Percentiles rank a stretch among this genome's conserved stretches.
phyloP scores from a whole-genome alignment of 2,797 vertebrate species.

The Cryptoprocta ferox region DNA sequence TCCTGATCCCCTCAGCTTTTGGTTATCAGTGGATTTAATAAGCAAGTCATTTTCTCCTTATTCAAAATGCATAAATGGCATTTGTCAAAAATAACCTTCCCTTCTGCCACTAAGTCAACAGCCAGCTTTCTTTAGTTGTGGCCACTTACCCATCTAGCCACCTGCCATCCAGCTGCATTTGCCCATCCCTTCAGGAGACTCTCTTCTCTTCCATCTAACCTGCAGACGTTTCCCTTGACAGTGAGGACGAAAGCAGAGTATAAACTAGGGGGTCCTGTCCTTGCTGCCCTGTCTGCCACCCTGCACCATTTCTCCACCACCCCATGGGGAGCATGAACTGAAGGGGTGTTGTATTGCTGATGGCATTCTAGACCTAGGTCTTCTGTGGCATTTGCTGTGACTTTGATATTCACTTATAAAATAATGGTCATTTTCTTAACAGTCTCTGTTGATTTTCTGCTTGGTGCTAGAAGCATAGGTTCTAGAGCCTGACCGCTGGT shows the following conservation, averaged over 20 bases:
- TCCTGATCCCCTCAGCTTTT: conserved; percentile 16
- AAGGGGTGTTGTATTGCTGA: background rate
- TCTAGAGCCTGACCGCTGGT: background rate
- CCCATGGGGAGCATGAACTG: background rate
- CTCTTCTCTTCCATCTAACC: background rate
- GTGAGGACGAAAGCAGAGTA: background rate
- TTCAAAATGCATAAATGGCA: background rate
- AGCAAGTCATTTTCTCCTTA: background rate
- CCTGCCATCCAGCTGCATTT: background rate
- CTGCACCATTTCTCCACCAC: fast-evolving
- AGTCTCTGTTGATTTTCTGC: background rate
- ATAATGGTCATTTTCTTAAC: too few species aligned
- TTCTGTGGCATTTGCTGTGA: background rate
- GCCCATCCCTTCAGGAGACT: background rate
- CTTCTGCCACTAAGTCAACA: background rate
- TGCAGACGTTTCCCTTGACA: background rate
- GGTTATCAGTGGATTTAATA: background rate
- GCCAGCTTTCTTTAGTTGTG: background rate
- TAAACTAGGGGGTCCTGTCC: background rate
- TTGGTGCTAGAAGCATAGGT: background rate
- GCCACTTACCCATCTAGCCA: background rate
- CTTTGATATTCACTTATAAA: background rate
- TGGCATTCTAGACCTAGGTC: background rate
- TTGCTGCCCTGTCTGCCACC: fast-evolving
- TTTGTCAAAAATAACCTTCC: background rate